Evolutionary conservation across 2,888 invertebrate genomes (phyloP).

Genomic region (Amiota minor): DNA sequence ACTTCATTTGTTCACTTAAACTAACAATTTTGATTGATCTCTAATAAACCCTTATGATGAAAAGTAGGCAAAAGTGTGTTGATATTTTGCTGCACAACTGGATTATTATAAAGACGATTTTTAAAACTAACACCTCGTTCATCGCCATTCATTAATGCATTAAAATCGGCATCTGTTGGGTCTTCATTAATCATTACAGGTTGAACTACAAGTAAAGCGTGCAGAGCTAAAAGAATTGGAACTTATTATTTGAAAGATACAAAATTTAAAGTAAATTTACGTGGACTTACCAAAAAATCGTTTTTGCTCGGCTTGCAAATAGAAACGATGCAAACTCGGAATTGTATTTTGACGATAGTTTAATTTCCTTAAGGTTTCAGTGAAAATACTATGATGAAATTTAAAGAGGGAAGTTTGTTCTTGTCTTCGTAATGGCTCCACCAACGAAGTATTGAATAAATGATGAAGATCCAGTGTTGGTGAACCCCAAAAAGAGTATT

Average conservation of each 20-base stretch:
- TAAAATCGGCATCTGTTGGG: slow-evolving; percentile 69
- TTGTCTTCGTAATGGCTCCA: slow-evolving; percentile 62
- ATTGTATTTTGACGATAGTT: slow-evolving; percentile 59
- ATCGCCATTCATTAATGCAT: slow-evolving; percentile 69
- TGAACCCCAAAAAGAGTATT: slow-evolving; percentile 71
- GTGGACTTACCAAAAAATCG: slow-evolving; percentile 63
- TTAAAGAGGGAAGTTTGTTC: slow-evolving; percentile 66
- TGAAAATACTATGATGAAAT: slow-evolving; percentile 64
- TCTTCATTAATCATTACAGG: slow-evolving; percentile 70
- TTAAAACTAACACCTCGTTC: slow-evolving; percentile 68
- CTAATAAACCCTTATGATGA: slow-evolving; percentile 68
- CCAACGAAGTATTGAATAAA: slow-evolving; percentile 70
- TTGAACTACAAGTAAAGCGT: slow-evolving; percentile 66
- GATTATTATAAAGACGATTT: slow-evolving; percentile 65
- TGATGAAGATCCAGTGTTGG: slow-evolving; percentile 71
- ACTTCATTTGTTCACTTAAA: slow-evolving; percentile 1
- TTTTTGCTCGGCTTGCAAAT: slow-evolving; percentile 63
- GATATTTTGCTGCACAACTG: slow-evolving; percentile 67
- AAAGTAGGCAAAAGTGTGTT: slow-evolving; percentile 67
- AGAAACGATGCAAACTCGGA: slow-evolving; percentile 67
- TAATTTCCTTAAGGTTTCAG: slow-evolving; percentile 57
- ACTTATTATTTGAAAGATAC: neutral
- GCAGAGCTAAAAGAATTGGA: slow-evolving; percentile 57
- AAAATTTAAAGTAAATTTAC: neutral
- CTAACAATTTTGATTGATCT: slow-evolving; percentile 58